Evolutionary conservation across 2,888 invertebrate genomes (phyloP).

Genomic region (Dendrolimus houi): DNA sequence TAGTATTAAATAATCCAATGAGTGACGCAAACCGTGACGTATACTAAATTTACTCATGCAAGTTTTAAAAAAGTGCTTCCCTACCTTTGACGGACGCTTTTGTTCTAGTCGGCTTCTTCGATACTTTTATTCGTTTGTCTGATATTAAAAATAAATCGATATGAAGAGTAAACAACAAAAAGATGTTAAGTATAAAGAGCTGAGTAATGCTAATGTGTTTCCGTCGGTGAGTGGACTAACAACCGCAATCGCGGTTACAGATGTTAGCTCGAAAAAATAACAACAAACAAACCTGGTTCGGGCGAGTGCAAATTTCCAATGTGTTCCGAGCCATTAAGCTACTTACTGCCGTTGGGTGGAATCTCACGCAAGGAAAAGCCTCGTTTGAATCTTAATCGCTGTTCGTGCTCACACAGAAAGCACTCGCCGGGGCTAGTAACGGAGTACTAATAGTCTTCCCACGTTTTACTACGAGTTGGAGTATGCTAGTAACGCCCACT

Average conservation of each 20-base stretch:
- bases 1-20: too few species aligned
- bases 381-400: slow-evolving; percentile 31
- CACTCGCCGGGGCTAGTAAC: neutral
- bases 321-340: slow-evolving; percentile 50
- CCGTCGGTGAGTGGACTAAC: neutral
- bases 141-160: too few species aligned
- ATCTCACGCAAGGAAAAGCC: slow-evolving; percentile 31
- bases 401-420: neutral
- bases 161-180: too few species aligned
- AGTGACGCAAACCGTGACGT: too few species aligned
- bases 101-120: too few species aligned
- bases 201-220: neutral
- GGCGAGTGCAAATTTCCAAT: slow-evolving; percentile 50
- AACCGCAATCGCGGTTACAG: slow-evolving; percentile 7
- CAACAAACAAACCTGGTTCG: slow-evolving; percentile 18
- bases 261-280: slow-evolving; percentile 15
- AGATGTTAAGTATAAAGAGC: neutral
- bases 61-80: too few species aligned
- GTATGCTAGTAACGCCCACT: slow-evolving; percentile 1
- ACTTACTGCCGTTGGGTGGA: slow-evolving; percentile 35
- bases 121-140: too few species aligned
- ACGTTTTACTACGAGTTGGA: neutral
- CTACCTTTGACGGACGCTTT: too few species aligned
- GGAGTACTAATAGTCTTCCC: neutral
- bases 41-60: too few species aligned